Conservation (phyloP, 2,888 invertebrate species). For the Anaspis maculata region DNA sequence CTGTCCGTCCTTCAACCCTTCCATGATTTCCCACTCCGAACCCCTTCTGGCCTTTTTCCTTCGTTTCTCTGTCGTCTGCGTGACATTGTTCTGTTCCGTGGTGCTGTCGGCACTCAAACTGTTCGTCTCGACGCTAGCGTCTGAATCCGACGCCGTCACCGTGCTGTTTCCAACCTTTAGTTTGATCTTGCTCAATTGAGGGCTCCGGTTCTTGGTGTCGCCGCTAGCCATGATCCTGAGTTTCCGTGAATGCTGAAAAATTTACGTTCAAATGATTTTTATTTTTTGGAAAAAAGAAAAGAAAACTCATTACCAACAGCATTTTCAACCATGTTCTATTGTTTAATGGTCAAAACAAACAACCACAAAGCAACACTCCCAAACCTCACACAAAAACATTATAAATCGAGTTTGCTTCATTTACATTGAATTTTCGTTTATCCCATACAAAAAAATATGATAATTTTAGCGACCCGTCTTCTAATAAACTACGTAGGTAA, state of each 20-base stretch:
- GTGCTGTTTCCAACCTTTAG: constrained; percentile 23
- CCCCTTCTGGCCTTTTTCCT: constrained; percentile 46
- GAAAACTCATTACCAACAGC: no score
- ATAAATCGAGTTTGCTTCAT: no score
- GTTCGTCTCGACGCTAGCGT: constrained; percentile 46
- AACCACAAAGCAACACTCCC: no score
- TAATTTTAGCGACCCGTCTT: no score
- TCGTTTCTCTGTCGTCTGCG: constrained; percentile 26
- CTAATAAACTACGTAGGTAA: no score
- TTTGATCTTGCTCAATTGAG: constrained; percentile 29
- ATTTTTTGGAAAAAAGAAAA: no score
- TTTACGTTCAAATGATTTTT: no score
- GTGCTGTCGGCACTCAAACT: constrained; percentile 46
- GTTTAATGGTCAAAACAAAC: no score
- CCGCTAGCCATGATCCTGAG: constrained; percentile 14
- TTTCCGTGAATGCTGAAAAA: constrained; percentile 7
- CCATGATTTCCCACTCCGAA: constrained; percentile 75
- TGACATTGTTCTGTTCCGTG: constrained; percentile 32
- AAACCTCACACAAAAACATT: no score
- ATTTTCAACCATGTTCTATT: no score
- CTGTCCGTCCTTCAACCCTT: constrained; percentile 72
- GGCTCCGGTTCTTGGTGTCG: constrained; percentile 27
- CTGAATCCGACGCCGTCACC: constrained; percentile 39
- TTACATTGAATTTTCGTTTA: no score
- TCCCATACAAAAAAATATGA: no score